Evolutionary conservation across 2,113 vertebrate genomes (phyloP).

Genomic region (Pungitius pungitius): DNA sequence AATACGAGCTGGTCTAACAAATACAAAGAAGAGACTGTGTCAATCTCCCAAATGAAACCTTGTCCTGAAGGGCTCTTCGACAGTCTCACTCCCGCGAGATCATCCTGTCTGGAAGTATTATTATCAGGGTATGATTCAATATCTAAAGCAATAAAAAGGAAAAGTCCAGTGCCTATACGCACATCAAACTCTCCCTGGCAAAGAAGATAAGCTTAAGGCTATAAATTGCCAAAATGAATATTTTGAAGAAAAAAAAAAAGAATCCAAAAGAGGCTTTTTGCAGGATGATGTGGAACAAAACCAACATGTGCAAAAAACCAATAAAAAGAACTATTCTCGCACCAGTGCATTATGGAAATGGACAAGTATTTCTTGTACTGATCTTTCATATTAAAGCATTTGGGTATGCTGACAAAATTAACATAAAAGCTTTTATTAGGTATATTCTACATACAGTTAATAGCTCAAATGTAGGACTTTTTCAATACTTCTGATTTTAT

Average conservation of each 20-base stretch:
- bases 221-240: constrained; percentile 21
- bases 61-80: constrained; percentile 36
- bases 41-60: constrained; percentile 19
- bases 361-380: constrained; percentile 35
- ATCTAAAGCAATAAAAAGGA: constrained; percentile 5
- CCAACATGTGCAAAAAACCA: constrained; percentile 28
- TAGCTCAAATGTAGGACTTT: not conserved
- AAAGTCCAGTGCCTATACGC: not conserved
- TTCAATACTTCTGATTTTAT: not conserved
- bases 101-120: not conserved
- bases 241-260: constrained; percentile 19
- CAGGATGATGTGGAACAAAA: constrained; percentile 28
- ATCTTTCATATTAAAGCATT: constrained; percentile 27
- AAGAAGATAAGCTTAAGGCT: constrained; percentile 1
- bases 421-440: not conserved
- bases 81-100: constrained; percentile 13
- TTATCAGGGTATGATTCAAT: not conserved
- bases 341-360: constrained; percentile 41
- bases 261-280: constrained; percentile 29
- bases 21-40: constrained; percentile 2
- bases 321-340: constrained; percentile 27
- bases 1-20: constrained; percentile 17
- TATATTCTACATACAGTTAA: not conserved
- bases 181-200: constrained; percentile 11
- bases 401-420: constrained; percentile 18